Evolutionary conservation across 1,140 invertebrate species (phyloP).

Genomic region (Archivesica marissinica): DNA sequence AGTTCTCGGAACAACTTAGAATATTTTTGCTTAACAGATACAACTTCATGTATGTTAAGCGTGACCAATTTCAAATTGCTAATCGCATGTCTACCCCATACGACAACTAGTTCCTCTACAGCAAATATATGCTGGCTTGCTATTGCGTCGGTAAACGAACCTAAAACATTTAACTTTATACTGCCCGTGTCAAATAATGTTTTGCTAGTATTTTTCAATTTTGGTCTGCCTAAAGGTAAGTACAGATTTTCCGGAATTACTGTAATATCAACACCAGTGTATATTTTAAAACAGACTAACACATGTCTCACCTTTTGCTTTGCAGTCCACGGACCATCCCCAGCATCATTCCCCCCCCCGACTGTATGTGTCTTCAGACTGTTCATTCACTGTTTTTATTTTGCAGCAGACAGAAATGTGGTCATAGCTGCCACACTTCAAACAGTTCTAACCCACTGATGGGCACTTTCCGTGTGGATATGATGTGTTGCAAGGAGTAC

Average conservation of each 20-base stretch:
- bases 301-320: neutral
- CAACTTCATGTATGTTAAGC: neutral
- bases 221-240: neutral
- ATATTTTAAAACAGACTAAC: constrained; percentile 37
- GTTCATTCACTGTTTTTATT: neutral
- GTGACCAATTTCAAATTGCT: constrained; percentile 19
- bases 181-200: constrained; percentile 32
- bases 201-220: constrained; percentile 35
- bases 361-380: neutral
- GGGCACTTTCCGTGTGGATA: no score
- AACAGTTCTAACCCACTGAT: neutral
- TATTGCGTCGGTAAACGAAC: constrained; percentile 8
- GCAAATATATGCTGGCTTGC: neutral
- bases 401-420: neutral
- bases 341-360: neutral
- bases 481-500: neutral
- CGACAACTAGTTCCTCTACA: constrained; percentile 33
- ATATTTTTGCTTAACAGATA: neutral
- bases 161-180: constrained; percentile 48
- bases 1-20: constrained; percentile 31
- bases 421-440: neutral
- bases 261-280: constrained; percentile 63
- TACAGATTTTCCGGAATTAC: constrained; percentile 20
- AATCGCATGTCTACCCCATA: constrained; percentile 42
- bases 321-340: neutral